A percentile compares a stretch with the other conserved stretches of the same genome.
These are phyloP conservation scores for Campoletis raptor DNA, from an alignment of 2,888 invertebrate genomes.

Conservation along the genomic window DNA sequence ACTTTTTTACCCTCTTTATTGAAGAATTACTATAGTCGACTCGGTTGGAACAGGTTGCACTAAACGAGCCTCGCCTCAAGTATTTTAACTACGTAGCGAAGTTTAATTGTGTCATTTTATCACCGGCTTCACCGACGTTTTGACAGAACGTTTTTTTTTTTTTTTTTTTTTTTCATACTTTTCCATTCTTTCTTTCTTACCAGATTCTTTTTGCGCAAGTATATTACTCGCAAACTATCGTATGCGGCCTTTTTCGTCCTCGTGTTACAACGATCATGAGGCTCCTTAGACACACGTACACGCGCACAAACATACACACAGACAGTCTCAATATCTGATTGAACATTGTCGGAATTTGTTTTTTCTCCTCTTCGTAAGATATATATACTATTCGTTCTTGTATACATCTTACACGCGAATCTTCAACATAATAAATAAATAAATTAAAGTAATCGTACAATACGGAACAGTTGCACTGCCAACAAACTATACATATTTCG, in stretches of 20 bases:
- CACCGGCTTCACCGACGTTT: not conserved
- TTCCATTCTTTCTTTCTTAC: slow-evolving; percentile 3
- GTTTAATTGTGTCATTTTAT: slow-evolving; percentile 23
- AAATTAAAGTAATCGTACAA: slow-evolving; percentile 59
- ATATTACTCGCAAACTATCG: slow-evolving; percentile 52
- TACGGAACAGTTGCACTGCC: slow-evolving; percentile 42
- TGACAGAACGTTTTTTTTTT: not conserved
- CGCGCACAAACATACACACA: no score
- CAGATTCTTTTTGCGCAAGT: slow-evolving; percentile 52
- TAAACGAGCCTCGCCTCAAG: slow-evolving; percentile 53
- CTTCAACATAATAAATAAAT: slow-evolving; percentile 41
- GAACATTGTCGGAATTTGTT: slow-evolving; percentile 53
- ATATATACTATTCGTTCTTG: slow-evolving; percentile 51
- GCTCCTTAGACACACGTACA: slow-evolving; percentile 4
- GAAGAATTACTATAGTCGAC: slow-evolving; percentile 50
- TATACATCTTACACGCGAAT: slow-evolving; percentile 50
- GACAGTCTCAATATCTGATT: slow-evolving; percentile 33
- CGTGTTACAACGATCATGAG: slow-evolving; percentile 16
- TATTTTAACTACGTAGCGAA: slow-evolving; percentile 63
- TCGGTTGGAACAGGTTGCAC: slow-evolving; percentile 55
- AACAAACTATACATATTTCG: slow-evolving; percentile 50
- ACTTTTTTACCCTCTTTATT: slow-evolving; percentile 13
- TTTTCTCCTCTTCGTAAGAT: slow-evolving; percentile 30
- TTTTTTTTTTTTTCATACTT: not conserved
- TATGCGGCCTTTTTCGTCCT: slow-evolving; percentile 34